Evolutionary conservation across 2,797 vertebrate species (phyloP).

Genomic region (Ctenosaura bakeri): DNA sequence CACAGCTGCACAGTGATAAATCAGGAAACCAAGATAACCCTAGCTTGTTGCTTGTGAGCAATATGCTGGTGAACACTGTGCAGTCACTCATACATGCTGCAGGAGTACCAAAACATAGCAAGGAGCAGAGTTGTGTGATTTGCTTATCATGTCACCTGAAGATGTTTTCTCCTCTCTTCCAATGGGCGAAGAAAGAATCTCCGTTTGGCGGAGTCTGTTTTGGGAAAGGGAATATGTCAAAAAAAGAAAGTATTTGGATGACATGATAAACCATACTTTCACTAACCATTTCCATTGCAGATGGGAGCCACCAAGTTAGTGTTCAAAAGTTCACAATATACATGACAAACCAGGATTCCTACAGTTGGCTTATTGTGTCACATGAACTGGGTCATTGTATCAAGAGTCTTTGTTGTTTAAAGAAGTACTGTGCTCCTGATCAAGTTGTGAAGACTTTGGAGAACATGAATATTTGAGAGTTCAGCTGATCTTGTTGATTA

Average conservation of each 20-base stretch:
- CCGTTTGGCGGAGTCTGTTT: not conserved
- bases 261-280: not conserved
- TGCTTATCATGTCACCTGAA: not conserved
- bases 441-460: not conserved
- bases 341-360: not conserved
- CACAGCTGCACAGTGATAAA: not conserved
- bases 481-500: constrained; percentile 38
- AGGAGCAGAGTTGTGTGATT: not conserved
- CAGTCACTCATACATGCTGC: not conserved
- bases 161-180: not conserved
- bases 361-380: not conserved
- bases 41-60: not conserved
- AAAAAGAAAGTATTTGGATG: not conserved
- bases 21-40: not conserved
- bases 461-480: not conserved
- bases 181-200: not conserved
- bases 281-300: not conserved
- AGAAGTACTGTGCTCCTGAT: not conserved
- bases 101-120: not conserved
- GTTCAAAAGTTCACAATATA: not conserved
- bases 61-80: too few relatives aligned
- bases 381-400: not conserved
- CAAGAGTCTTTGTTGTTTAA: not conserved
- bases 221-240: not conserved
- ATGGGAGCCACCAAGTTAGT: not conserved